These are phyloP conservation scores for Brachionus plicatilis DNA, from an alignment of 1,140 invertebrate species.

Conservation along the genomic window DNA sequence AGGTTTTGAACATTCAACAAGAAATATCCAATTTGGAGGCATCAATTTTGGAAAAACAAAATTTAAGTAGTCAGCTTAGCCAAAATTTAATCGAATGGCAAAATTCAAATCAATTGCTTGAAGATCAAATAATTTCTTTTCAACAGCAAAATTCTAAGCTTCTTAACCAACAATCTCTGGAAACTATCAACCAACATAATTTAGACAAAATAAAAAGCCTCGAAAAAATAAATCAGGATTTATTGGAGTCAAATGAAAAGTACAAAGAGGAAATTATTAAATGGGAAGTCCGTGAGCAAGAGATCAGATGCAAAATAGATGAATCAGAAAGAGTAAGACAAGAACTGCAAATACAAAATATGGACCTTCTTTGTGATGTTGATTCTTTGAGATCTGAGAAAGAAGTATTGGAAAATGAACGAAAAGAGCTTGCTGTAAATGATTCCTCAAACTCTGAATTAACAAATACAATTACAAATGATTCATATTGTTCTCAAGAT, in stretches of 20 bases:
- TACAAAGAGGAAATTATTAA: neutral
- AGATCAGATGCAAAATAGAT: neutral
- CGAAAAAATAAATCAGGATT: neutral
- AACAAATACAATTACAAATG: neutral
- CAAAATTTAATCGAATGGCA: slow-evolving; percentile 28
- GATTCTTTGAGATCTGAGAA: slow-evolving; percentile 1
- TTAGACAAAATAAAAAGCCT: neutral
- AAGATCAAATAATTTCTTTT: neutral
- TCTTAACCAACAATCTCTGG: neutral
- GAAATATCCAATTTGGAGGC: neutral
- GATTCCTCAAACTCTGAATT: too few species aligned
- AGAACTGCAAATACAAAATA: slow-evolving; percentile 23
- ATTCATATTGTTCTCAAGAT: too few species aligned
- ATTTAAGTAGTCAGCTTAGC: neutral
- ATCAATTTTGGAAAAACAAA: neutral
- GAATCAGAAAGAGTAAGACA: neutral
- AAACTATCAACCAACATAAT: neutral
- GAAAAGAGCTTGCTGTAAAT: neutral
- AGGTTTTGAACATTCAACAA: neutral
- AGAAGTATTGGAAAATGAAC: neutral
- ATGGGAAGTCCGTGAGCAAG: too few species aligned
- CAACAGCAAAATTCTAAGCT: neutral
- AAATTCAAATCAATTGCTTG: neutral
- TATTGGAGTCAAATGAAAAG: neutral
- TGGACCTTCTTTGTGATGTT: neutral